Conservation (phyloP, 2,888 invertebrate species). For the Itoplectis maculator region DNA sequence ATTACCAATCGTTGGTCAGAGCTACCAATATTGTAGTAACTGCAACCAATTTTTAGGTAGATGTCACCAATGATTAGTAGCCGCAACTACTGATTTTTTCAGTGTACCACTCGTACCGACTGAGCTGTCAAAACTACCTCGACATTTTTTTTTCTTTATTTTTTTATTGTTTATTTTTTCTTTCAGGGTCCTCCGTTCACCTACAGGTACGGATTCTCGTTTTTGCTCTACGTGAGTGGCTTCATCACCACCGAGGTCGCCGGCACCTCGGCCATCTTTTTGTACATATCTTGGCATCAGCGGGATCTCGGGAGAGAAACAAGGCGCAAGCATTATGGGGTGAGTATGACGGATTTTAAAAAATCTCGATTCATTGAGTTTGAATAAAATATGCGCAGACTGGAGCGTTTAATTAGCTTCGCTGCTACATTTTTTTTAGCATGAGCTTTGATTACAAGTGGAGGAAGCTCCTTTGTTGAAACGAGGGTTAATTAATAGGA, state of each 20-base stretch:
- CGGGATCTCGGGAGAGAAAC: conserved; percentile 87
- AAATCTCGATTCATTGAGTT: background rate
- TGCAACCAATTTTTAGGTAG: too few species aligned
- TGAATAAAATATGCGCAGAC: too few species aligned
- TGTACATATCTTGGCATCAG: conserved; percentile 93
- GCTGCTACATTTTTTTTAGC: too few species aligned
- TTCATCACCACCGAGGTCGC: conserved; percentile 94
- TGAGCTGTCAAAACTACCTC: conserved; percentile 61
- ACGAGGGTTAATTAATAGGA: too few species aligned
- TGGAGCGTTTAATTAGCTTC: too few species aligned
- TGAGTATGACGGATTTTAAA: conserved; percentile 47
- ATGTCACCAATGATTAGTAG: too few species aligned
- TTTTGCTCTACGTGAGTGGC: conserved; percentile 93
- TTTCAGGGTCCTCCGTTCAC: conserved; percentile 91
- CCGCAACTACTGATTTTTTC: too few species aligned
- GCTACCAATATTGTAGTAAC: too few species aligned
- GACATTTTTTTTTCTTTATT: conserved; percentile 55
- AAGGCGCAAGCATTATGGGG: conserved; percentile 83
- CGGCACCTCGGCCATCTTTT: conserved; percentile 94
- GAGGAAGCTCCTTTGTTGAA: too few species aligned
- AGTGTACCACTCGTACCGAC: background rate
- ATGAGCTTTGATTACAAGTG: too few species aligned
- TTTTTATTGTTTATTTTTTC: conserved; percentile 84
- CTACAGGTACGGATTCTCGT: conserved; percentile 95
- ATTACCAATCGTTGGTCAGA: too few species aligned